Evolutionary conservation across 1,140 invertebrate species (phyloP).

Genomic region (Penaeus indicus): DNA sequence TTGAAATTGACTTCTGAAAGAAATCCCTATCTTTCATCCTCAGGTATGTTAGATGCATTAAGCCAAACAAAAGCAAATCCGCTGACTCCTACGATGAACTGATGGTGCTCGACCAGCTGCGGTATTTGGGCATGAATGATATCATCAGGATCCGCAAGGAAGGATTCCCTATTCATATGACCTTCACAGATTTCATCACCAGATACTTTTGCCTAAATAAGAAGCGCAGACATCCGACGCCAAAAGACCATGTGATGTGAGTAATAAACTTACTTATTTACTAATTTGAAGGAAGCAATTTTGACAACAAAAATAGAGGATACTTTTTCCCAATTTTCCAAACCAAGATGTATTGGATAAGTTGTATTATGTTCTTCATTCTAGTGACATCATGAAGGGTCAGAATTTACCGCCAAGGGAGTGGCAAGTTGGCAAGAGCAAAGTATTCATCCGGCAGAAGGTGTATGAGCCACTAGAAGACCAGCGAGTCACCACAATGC

Average conservation of each 20-base stretch:
- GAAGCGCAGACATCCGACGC: conserved; percentile 64
- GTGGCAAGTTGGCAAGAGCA: conserved; percentile 93
- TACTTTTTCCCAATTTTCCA: background rate
- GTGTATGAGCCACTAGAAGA: conserved; percentile 92
- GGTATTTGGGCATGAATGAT: conserved; percentile 95
- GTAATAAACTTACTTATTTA: conserved; percentile 15
- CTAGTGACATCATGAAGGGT: conserved; percentile 74
- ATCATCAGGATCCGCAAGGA: conserved; percentile 94
- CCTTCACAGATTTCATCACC: conserved; percentile 82
- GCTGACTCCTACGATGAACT: conserved; percentile 86
- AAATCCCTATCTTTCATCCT: background rate
- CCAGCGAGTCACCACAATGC: conserved; percentile 78
- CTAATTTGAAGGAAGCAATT: background rate
- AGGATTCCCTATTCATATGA: conserved; percentile 92
- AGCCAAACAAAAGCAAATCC: conserved; percentile 91
- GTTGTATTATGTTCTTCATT: background rate
- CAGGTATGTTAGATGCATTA: conserved; percentile 94
- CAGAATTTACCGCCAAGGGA: conserved; percentile 79
- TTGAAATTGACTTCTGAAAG: background rate
- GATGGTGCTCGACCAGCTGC: conserved; percentile 89
- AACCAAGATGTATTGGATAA: conserved; percentile 22
- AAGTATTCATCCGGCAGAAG: conserved; percentile 87
- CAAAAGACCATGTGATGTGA: conserved; percentile 62
- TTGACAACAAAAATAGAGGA: background rate
- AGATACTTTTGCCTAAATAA: conserved; percentile 82